Percentiles rank a stretch among this genome's conserved stretches.
Conservation (phyloP, 2,113 vertebrate species). For the Typhlomys cinereus region DNA sequence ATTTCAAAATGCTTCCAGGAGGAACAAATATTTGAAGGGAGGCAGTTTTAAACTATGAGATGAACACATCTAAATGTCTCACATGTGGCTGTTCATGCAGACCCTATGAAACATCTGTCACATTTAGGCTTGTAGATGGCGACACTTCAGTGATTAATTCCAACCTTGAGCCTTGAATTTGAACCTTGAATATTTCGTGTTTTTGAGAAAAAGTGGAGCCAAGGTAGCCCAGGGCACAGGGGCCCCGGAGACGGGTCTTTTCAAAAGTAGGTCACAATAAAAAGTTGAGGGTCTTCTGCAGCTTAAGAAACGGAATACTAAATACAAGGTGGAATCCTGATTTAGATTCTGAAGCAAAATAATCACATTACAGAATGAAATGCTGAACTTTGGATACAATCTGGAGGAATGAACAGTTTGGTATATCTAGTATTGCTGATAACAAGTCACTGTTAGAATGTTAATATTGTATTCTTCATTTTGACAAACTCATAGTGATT, state of each 20-base stretch:
- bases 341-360: neutral
- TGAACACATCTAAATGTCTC: neutral
- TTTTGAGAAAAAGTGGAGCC: neutral
- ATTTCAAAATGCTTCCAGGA: neutral
- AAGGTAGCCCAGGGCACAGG: accelerated
- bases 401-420: neutral
- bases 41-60: neutral
- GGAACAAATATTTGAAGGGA: neutral
- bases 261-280: neutral
- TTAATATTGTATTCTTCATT: neutral
- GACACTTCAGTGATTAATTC: neutral
- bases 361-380: neutral
- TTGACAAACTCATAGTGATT: neutral
- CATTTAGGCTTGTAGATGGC: neutral
- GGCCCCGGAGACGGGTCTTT: neutral
- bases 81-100: neutral
- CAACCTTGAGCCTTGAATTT: neutral
- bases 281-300: neutral
- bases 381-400: neutral
- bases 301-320: neutral
- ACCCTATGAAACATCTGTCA: slow-evolving; percentile 17
- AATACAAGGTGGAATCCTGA: neutral
- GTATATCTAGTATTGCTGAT: neutral
- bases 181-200: neutral
- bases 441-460: neutral